Conservation (phyloP, 1,140 invertebrate species). For the Heliothis virescens region DNA sequence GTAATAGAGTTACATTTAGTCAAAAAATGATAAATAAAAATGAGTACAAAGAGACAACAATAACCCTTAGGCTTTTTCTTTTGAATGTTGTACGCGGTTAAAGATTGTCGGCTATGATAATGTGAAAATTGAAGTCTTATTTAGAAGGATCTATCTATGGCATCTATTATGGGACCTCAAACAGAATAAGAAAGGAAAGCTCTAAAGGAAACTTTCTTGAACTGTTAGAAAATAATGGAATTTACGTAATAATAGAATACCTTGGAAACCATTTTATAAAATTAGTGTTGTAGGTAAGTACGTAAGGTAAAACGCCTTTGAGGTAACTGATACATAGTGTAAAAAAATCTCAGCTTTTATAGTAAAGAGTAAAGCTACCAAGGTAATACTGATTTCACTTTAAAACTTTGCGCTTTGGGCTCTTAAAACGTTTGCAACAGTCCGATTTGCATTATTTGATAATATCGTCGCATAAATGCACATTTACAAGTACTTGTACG, state of each 20-base stretch:
- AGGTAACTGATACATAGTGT: conserved; percentile 33
- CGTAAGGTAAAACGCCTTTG: neutral
- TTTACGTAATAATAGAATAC: neutral
- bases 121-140: neutral
- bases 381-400: conserved; percentile 44
- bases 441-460: neutral
- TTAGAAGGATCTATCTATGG: neutral
- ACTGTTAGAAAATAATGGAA: neutral
- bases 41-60: too few species aligned
- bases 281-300: neutral
- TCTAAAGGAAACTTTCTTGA: neutral
- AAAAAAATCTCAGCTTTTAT: conserved; percentile 30
- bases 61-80: too few species aligned
- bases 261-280: conserved; percentile 2
- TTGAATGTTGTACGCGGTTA: too few species aligned
- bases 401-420: neutral
- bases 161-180: neutral
- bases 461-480: neutral
- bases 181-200: neutral
- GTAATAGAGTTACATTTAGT: neutral
- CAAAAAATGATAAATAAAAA: neutral
- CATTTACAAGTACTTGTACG: neutral
- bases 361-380: conserved; percentile 28
- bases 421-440: conserved; percentile 14
- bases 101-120: neutral